A percentile compares a stretch with the other conserved stretches of the same genome.
Conservation (phyloP, 2,797 vertebrate species). For the Mormyrus hasselquistii region DNA sequence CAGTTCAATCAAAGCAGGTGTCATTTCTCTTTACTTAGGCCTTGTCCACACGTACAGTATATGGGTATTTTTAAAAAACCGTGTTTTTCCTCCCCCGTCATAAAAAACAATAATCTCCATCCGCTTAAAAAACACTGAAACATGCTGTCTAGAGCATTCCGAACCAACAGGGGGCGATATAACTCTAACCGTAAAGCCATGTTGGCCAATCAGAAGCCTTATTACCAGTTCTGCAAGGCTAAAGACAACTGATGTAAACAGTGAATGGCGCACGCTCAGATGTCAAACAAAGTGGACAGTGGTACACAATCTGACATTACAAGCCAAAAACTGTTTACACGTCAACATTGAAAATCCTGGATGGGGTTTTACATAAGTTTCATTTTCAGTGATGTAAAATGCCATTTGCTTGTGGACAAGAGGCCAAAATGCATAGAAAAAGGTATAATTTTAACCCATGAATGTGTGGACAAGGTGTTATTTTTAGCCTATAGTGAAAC, state of each 20-base stretch:
- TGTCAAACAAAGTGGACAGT: background rate
- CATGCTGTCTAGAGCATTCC: background rate
- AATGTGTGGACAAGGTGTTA: background rate
- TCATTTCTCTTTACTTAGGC: background rate
- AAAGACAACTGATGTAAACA: background rate
- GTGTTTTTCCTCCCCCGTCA: background rate
- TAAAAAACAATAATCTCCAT: background rate
- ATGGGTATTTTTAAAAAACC: background rate
- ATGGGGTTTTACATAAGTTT: background rate
- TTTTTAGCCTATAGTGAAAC: background rate
- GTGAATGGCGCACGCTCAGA: too few species aligned
- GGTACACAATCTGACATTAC: background rate
- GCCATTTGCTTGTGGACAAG: too few species aligned
- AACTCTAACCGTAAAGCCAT: background rate
- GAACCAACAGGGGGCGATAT: background rate
- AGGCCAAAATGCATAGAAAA: background rate
- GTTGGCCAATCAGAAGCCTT: background rate
- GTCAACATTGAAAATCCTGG: background rate
- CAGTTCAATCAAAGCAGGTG: background rate
- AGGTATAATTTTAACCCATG: background rate
- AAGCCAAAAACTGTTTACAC: background rate
- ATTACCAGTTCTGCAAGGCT: background rate
- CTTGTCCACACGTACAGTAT: background rate
- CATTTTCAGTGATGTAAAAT: background rate
- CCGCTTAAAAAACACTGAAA: background rate